Conservation (phyloP, 2,888 invertebrate genomes). For the Heliothis peltigera region DNA sequence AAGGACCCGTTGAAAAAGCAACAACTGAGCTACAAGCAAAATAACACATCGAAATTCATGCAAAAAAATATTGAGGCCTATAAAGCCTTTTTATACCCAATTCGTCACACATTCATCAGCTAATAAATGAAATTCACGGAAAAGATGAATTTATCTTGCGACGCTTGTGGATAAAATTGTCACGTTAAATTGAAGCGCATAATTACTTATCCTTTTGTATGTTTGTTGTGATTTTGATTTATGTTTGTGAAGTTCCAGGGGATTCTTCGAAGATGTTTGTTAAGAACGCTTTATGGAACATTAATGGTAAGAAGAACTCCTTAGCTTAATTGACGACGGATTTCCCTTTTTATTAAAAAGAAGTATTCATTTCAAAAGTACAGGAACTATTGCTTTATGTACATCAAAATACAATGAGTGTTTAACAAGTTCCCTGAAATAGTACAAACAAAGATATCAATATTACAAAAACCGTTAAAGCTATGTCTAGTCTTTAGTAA, state of each 20-base stretch:
- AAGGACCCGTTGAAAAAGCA: not conserved
- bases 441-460: too few relatives aligned
- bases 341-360: conserved; percentile 1
- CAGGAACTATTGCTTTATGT: too few relatives aligned
- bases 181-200: conserved; percentile 25
- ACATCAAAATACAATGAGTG: too few relatives aligned
- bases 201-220: conserved; percentile 17
- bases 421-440: too few relatives aligned
- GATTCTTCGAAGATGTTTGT: conserved; percentile 15
- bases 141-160: conserved; percentile 45
- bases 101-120: conserved; percentile 42
- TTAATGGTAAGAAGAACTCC: conserved; percentile 27
- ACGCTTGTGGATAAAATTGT: conserved; percentile 42
- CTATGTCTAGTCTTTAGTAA: too few relatives aligned
- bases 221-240: conserved; percentile 46
- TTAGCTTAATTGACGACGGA: conserved; percentile 11
- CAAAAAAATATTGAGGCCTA: conserved; percentile 23
- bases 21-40: conserved; percentile 5
- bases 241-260: conserved; percentile 29
- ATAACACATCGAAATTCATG: conserved; percentile 20
- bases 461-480: too few relatives aligned
- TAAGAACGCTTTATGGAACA: conserved; percentile 14
- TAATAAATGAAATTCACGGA: conserved; percentile 47
- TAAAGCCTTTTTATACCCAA: conserved; percentile 25
- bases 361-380: too few relatives aligned